These are phyloP conservation scores for Lepidurus packardi DNA, from an alignment of 1,140 invertebrate genomes.

Conservation along the genomic window DNA sequence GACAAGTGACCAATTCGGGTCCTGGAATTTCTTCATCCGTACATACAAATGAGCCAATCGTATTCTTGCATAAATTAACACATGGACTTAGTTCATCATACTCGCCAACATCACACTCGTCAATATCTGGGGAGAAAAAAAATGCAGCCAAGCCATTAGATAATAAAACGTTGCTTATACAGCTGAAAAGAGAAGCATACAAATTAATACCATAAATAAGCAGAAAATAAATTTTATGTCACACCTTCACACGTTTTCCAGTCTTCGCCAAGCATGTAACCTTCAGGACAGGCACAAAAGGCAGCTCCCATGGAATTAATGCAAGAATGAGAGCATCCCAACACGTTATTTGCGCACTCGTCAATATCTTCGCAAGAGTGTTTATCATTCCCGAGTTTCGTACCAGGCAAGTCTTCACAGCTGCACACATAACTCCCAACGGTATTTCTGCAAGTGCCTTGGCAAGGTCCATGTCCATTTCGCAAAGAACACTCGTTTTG, in stretches of 20 bases:
- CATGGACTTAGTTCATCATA: constrained; percentile 32
- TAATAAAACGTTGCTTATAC: not conserved
- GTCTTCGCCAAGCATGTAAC: constrained; percentile 48
- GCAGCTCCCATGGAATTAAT: constrained; percentile 51
- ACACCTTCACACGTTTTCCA: constrained; percentile 47
- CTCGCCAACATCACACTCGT: constrained; percentile 40
- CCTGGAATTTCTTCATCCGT: constrained; percentile 43
- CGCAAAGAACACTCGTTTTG: constrained; percentile 57
- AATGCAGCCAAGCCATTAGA: constrained; percentile 7
- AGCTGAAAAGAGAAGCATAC: not conserved
- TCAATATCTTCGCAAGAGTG: constrained; percentile 46
- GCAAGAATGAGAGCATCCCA: constrained; percentile 54
- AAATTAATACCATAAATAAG: constrained; percentile 12
- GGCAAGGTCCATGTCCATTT: constrained; percentile 62
- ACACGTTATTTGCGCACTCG: constrained; percentile 46
- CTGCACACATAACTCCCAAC: constrained; percentile 56
- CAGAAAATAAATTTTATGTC: not conserved
- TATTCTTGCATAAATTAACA: constrained; percentile 44
- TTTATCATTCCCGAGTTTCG: constrained; percentile 53
- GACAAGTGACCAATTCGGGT: constrained; percentile 44
- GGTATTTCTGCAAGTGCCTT: constrained; percentile 59
- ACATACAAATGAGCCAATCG: constrained; percentile 41
- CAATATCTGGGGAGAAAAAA: constrained; percentile 40
- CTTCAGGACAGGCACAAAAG: constrained; percentile 54
- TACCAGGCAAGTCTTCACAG: constrained; percentile 54